These are phyloP conservation scores for Macrobrachium rosenbergii DNA, from an alignment of 1,140 invertebrate genomes.

Conservation along the genomic window DNA sequence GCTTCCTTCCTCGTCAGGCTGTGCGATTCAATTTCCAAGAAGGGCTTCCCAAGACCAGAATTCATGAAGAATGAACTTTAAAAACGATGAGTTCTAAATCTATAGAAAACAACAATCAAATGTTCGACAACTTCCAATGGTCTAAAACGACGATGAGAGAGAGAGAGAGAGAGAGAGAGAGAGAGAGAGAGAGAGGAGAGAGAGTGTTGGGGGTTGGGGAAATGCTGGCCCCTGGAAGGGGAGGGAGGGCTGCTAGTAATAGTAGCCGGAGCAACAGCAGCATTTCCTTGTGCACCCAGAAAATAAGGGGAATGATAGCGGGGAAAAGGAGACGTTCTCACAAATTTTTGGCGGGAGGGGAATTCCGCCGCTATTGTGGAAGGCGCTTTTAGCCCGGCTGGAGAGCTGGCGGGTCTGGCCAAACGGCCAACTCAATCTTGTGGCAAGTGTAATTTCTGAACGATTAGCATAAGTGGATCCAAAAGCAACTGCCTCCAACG, in stretches of 20 bases:
- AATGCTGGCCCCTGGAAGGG: not conserved
- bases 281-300: slow-evolving; percentile 17
- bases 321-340: slow-evolving; percentile 57
- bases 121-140: not conserved
- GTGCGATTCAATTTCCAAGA: no score
- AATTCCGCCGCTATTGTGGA: slow-evolving; percentile 29
- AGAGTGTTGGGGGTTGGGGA: not conserved
- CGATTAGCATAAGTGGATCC: slow-evolving; percentile 52
- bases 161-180: slow-evolving; percentile 2
- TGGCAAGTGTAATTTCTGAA: slow-evolving; percentile 56
- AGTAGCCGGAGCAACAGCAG: not conserved
- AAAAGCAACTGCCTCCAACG: slow-evolving; percentile 8
- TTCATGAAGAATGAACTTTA: no score
- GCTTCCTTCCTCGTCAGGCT: not conserved
- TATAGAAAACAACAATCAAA: not conserved
- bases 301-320: slow-evolving; percentile 58
- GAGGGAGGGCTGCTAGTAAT: not conserved
- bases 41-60: no score
- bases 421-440: slow-evolving; percentile 32
- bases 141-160: not conserved
- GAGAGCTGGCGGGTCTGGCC: no score
- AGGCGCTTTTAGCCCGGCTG: slow-evolving; percentile 2
- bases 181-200: not conserved
- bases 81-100: not conserved
- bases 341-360: slow-evolving; percentile 33